Evolutionary conservation across 2,888 invertebrate genomes (phyloP).

Genomic region (Lypha dubia): DNA sequence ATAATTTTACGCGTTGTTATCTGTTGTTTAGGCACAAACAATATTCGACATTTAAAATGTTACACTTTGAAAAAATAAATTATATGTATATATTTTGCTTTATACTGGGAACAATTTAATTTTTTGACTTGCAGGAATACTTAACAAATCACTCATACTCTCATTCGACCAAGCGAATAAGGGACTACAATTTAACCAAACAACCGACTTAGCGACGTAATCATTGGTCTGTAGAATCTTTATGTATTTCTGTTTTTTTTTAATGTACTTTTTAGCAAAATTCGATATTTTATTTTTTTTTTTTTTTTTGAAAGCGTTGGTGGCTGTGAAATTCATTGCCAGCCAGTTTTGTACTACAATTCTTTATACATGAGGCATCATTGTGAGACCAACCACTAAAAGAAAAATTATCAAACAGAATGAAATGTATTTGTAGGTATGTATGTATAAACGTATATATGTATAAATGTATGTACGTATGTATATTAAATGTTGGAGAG

Average conservation of each 20-base stretch:
- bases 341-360: slow-evolving; percentile 47
- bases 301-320: slow-evolving; percentile 52
- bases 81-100: background rate
- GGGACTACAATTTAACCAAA: slow-evolving; percentile 50
- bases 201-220: slow-evolving; percentile 52
- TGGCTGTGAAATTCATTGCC: slow-evolving; percentile 69
- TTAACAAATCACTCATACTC: slow-evolving; percentile 49
- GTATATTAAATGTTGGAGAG: slow-evolving; percentile 38
- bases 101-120: background rate
- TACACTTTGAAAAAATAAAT: background rate
- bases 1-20: slow-evolving; percentile 8
- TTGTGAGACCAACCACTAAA: slow-evolving; percentile 52
- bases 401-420: slow-evolving; percentile 57
- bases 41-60: slow-evolving; percentile 18
- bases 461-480: no score
- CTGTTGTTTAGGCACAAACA: slow-evolving; percentile 22
- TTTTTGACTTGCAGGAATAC: slow-evolving; percentile 10
- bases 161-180: slow-evolving; percentile 48
- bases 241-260: slow-evolving; percentile 6
- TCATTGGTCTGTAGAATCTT: slow-evolving; percentile 63
- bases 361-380: slow-evolving; percentile 42
- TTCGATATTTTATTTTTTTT: no score
- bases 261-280: slow-evolving; percentile 31
- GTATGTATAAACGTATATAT: no score
- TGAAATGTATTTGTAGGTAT: no score